Conservation (phyloP, 2,888 invertebrate genomes). For the Rhamphomyia laevipes region DNA sequence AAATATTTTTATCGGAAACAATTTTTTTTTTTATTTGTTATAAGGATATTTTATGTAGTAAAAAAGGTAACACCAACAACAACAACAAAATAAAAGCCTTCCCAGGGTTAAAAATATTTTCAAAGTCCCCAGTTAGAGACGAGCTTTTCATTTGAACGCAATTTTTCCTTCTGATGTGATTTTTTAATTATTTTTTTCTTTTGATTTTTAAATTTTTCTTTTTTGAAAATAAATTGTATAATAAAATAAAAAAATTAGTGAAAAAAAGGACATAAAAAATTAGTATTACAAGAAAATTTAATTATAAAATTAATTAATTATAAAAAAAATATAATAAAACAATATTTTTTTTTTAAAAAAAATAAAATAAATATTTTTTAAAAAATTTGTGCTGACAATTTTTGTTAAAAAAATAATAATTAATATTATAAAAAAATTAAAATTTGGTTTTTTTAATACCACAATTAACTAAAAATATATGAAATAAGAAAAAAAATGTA, state of each 20-base stretch:
- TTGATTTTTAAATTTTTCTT: slow-evolving; percentile 2
- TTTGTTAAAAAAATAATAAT: too few species aligned
- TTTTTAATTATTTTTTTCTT: not conserved
- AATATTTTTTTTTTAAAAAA: not conserved
- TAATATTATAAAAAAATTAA: too few species aligned
- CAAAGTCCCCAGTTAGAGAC: slow-evolving; percentile 14
- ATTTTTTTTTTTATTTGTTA: too few species aligned
- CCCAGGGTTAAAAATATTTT: slow-evolving; percentile 14
- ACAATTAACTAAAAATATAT: too few species aligned
- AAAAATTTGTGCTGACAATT: too few species aligned
- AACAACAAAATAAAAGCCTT: slow-evolving; percentile 6
- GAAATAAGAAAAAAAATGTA: too few species aligned
- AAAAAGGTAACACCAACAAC: too few species aligned
- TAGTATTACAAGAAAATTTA: not conserved
- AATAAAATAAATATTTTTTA: too few species aligned
- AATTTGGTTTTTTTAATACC: too few species aligned
- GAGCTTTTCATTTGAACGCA: slow-evolving; percentile 13
- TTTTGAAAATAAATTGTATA: slow-evolving; percentile 1
- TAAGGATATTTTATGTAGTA: too few species aligned
- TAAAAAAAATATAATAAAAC: not conserved
- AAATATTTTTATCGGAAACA: too few species aligned
- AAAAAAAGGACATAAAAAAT: slow-evolving; percentile 1
- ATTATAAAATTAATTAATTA: not conserved
- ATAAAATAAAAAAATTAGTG: not conserved
- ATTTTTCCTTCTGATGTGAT: slow-evolving; percentile 3